Conservation (phyloP, 2,888 invertebrate species). For the Andrena bicolor region DNA sequence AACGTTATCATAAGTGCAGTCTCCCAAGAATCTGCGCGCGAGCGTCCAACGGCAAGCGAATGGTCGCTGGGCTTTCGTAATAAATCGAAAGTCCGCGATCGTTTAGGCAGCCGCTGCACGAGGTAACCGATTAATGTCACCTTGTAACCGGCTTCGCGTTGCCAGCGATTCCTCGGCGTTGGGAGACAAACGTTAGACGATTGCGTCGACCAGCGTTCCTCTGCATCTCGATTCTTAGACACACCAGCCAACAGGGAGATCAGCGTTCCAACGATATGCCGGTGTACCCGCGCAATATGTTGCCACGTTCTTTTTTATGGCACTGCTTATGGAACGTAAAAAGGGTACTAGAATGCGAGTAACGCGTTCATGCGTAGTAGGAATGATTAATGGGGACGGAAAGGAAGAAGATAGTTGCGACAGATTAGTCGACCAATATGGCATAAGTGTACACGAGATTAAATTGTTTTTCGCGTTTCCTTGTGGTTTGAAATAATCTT, state of each 20-base stretch:
- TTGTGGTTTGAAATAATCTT: too few relatives aligned
- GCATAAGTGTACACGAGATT: neutral
- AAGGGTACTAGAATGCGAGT: neutral
- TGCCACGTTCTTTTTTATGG: neutral
- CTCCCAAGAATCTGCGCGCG: neutral
- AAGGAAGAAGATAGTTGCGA: neutral
- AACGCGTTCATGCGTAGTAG: neutral
- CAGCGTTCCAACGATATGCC: neutral
- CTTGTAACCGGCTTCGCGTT: conserved; percentile 43
- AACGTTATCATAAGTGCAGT: conserved; percentile 68
- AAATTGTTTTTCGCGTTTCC: too few relatives aligned
- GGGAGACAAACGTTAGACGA: neutral
- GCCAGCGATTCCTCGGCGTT: neutral
- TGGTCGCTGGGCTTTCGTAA: conserved; percentile 71
- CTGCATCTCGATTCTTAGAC: neutral
- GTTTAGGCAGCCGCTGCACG: conserved; percentile 50
- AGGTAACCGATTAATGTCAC: conserved; percentile 50
- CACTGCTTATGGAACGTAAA: neutral
- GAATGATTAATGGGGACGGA: neutral
- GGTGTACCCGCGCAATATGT: neutral
- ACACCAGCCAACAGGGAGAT: neutral
- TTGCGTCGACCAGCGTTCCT: neutral
- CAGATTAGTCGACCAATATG: neutral
- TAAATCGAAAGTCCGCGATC: conserved; percentile 78
- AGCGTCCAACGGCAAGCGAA: conserved; percentile 16